A percentile compares a stretch with the other conserved stretches of the same genome.
phyloP scores from a whole-genome alignment of 2,113 vertebrate genomes.

The Chelonoidis abingdonii region DNA sequence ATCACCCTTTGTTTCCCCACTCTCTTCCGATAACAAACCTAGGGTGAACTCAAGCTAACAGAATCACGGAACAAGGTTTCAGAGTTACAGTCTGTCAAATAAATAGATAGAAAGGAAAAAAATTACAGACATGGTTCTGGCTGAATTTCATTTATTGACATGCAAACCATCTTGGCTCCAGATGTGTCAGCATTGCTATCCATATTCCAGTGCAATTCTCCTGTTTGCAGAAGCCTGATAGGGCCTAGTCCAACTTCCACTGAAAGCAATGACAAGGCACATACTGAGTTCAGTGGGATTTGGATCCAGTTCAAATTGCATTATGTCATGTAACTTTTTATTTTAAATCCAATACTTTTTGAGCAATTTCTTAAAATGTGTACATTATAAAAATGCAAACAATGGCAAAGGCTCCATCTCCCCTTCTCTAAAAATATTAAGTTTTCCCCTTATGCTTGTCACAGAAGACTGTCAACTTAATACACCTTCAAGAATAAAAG shows the following conservation, averaged over 20 bases:
- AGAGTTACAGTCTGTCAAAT: background rate
- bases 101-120: background rate
- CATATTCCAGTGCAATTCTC: background rate
- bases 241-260: background rate
- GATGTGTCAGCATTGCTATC: background rate
- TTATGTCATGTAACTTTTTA: background rate
- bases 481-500: background rate
- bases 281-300: background rate
- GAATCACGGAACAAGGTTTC: background rate
- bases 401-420: background rate
- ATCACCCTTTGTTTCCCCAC: background rate
- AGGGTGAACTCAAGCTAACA: background rate
- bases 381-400: background rate
- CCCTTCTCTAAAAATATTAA: conserved; percentile 6
- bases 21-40: background rate
- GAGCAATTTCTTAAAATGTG: conserved; percentile 37
- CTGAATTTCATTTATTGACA: background rate
- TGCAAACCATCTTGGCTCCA: background rate
- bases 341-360: conserved; percentile 7
- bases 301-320: background rate
- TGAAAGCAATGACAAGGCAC: background rate
- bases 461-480: conserved; percentile 14
- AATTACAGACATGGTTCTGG: background rate
- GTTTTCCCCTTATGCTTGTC: background rate
- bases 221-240: background rate